Conservation (phyloP, 2,888 invertebrate species). For the Omphaloscelis lunosa region DNA sequence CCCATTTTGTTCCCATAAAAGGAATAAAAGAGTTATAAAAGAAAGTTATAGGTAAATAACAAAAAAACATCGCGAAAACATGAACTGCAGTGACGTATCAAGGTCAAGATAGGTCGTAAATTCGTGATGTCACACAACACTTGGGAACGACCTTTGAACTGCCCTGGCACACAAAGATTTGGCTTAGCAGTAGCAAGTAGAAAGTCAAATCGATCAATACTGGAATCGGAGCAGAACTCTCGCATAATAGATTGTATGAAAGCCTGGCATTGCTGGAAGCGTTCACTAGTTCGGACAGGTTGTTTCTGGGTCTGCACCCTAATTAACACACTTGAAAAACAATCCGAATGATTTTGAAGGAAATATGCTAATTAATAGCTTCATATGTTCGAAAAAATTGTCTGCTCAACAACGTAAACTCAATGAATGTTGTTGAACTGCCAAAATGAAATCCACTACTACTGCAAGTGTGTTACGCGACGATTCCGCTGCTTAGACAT, state of each 20-base stretch:
- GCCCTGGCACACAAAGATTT: constrained; percentile 31
- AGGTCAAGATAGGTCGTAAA: constrained; percentile 43
- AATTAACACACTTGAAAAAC: too few relatives aligned
- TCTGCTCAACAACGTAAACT: too few relatives aligned
- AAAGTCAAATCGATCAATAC: constrained; percentile 57
- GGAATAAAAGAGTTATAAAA: constrained; percentile 30
- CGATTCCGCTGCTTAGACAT: not conserved
- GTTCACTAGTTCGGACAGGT: not conserved
- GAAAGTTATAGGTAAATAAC: constrained; percentile 2
- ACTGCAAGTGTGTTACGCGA: not conserved
- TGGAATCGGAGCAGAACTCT: not conserved
- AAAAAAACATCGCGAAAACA: constrained; percentile 13
- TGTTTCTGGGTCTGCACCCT: not conserved
- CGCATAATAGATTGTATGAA: not conserved
- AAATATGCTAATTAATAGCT: too few relatives aligned
- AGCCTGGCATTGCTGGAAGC: not conserved
- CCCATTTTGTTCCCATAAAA: constrained; percentile 12
- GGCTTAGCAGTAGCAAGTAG: constrained; percentile 27
- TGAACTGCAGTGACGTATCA: constrained; percentile 24
- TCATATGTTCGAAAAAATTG: too few relatives aligned
- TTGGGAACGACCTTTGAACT: constrained; percentile 17
- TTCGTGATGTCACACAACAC: constrained; percentile 28
- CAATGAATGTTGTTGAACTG: too few relatives aligned
- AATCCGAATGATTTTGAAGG: too few relatives aligned
- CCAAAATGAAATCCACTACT: too few relatives aligned